phyloP scores from a whole-genome alignment of 2,113 vertebrate species.

The Opisthocomus hoazin region DNA sequence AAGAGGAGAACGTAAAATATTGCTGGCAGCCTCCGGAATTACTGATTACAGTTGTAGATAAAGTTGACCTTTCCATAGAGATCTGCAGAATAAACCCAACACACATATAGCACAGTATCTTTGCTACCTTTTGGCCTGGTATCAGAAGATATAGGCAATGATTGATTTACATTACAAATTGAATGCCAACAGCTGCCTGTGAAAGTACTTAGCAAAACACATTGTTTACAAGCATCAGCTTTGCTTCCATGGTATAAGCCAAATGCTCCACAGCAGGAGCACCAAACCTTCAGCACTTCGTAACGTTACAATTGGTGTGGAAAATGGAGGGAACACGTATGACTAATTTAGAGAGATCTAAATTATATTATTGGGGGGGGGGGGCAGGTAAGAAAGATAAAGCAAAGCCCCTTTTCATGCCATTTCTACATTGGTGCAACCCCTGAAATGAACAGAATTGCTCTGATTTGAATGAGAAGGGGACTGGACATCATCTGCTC shows the following conservation, averaged over 20 bases:
- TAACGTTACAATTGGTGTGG: not conserved
- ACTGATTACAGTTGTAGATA: not conserved
- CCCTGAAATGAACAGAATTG: not conserved
- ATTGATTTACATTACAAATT: slow-evolving; percentile 24
- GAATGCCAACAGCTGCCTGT: slow-evolving; percentile 24
- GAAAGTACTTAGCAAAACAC: slow-evolving; percentile 27
- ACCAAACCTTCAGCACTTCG: not conserved
- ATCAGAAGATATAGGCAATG: not conserved
- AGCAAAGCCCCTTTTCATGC: not conserved
- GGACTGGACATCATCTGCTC: not conserved
- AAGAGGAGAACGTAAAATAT: not conserved
- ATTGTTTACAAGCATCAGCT: not conserved
- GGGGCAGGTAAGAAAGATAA: not conserved
- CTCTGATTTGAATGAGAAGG: slow-evolving; percentile 6
- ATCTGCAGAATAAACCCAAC: not conserved
- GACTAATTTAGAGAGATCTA: not conserved
- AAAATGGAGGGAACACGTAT: not conserved
- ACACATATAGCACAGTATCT: not conserved
- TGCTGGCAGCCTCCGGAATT: not conserved
- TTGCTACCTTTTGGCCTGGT: not conserved
- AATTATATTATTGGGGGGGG: not conserved
- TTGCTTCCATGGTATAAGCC: not conserved
- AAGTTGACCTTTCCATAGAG: not conserved
- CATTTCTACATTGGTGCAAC: not conserved
- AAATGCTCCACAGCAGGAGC: not conserved